Evolutionary conservation across 1,140 invertebrate species (phyloP).

Genomic region (Drosophila triauraria): DNA sequence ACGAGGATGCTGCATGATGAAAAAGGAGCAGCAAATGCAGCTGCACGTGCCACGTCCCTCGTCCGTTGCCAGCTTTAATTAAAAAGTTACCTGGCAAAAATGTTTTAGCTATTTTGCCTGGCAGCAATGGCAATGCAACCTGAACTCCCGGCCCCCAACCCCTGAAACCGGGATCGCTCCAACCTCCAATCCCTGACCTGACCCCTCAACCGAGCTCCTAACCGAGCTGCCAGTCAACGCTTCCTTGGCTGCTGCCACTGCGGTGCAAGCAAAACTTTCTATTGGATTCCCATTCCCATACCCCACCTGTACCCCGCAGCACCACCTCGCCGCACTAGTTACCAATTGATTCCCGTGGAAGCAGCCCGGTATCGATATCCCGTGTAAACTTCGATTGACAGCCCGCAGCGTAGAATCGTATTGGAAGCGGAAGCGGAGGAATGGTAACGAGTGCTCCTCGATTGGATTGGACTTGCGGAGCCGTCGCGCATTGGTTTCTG

Average conservation of each 20-base stretch:
- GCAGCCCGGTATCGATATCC: conserved; percentile 45
- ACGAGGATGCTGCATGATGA: background rate
- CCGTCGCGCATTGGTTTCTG: conserved; percentile 23
- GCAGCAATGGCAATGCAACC: conserved; percentile 47
- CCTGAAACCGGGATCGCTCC: conserved; percentile 6
- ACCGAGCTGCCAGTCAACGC: conserved; percentile 66
- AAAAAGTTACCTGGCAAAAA: conserved; percentile 78
- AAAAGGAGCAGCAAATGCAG: conserved; percentile 9
- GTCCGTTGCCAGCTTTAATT: conserved; percentile 67
- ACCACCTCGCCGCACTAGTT: conserved; percentile 11
- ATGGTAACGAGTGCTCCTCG: conserved; percentile 23
- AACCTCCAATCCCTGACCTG: background rate
- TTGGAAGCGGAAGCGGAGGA: conserved; percentile 12
- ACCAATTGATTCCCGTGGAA: conserved; percentile 42
- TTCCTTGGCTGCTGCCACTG: conserved; percentile 32
- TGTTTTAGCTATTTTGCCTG: conserved; percentile 73
- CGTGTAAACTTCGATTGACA: conserved; percentile 69
- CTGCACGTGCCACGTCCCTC: conserved; percentile 17
- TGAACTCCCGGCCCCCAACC: conserved; percentile 7
- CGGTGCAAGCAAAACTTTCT: conserved; percentile 63
- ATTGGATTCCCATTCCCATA: conserved; percentile 46
- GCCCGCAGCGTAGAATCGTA: conserved; percentile 47
- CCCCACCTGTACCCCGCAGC: conserved; percentile 8
- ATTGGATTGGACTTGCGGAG: conserved; percentile 34
- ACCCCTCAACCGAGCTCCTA: conserved; percentile 18